A percentile compares a stretch with the other conserved stretches of the same genome.
Evolutionary conservation across 2,888 invertebrate species (phyloP).

Genomic region (Anthoptus insignis): DNA sequence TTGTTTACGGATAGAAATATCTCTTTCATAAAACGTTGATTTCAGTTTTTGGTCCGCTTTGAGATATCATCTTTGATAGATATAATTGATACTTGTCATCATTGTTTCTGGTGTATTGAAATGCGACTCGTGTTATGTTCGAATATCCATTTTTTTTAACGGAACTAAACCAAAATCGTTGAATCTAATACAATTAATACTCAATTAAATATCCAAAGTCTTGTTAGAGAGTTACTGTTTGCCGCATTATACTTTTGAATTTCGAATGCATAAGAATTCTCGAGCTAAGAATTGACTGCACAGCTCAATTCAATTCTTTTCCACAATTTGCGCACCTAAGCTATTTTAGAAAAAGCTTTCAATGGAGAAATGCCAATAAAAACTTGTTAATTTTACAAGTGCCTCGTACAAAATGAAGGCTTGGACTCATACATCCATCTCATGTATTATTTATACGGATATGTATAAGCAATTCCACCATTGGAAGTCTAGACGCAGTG

Average conservation of each 20-base stretch:
- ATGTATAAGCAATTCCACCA: slow-evolving; percentile 72
- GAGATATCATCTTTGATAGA: too few species aligned
- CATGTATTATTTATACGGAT: slow-evolving; percentile 78
- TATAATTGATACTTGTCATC: too few species aligned
- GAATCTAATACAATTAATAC: too few species aligned
- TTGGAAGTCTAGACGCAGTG: slow-evolving; percentile 77
- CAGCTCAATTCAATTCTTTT: slow-evolving; percentile 35
- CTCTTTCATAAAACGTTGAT: too few species aligned
- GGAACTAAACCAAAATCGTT: too few species aligned
- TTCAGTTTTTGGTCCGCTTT: too few species aligned
- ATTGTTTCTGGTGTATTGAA: too few species aligned
- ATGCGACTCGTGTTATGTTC: too few species aligned
- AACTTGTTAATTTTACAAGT: slow-evolving; percentile 78
- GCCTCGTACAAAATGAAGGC: slow-evolving; percentile 69
- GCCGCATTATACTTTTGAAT: slow-evolving; percentile 19
- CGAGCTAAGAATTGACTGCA: slow-evolving; percentile 29
- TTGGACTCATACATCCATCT: slow-evolving; percentile 75
- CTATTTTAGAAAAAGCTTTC: slow-evolving; percentile 57
- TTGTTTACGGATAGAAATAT: too few species aligned
- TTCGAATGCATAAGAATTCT: slow-evolving; percentile 31
- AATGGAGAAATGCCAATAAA: slow-evolving; percentile 79
- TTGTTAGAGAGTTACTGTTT: slow-evolving; percentile 22
- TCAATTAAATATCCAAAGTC: not conserved
- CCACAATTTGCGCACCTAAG: slow-evolving; percentile 42
- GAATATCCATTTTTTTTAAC: too few species aligned